Evolutionary conservation across 2,888 invertebrate species (phyloP), one percentile per base, ranked within the genome.

Genomic region (Hypomecis punctinalis): DNA sequence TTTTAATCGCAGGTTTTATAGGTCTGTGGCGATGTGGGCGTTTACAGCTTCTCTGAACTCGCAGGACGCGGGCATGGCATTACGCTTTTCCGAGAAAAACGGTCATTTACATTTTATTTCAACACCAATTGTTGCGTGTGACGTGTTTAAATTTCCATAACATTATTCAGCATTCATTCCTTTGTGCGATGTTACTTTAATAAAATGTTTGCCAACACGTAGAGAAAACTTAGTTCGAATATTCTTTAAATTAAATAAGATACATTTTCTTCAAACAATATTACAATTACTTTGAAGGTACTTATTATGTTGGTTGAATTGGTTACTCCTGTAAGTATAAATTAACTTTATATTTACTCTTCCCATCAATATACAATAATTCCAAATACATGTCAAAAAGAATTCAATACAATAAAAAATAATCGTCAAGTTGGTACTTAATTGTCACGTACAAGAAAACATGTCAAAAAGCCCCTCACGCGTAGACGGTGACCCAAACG

Each of bases 21-120:
- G 64, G 73, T 69, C 69, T 74, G 70, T 69, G 70, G 73, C 67
- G 36, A 65, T 69, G 82, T 82, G 76, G 84, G 80, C 70, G 83
- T 77, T 81, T 80, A 84, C 80, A 82, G 79, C 76, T 81, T 82
- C 81, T 78, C 75, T 79, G 76, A 82, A 82, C 72, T 77, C 42
- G 75, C 73, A 74, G 75, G 72, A 76, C 73, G 70, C 70, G 71
- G 71, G 71, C 73, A 69, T 69, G 72, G 73, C 66, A 70, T 75
- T 74, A 70, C 67, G 67, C 79, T 70, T 71, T 87, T 83, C 83
- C 74, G 63, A 76, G 84, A 83, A 88, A 23, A 83, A 80, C 74
- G 78, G 78, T 80, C 78, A 81, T 83, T 82, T 80, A 71, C 67
- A 76, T 80, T 83, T 81, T 76, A 81, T 81, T 77, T 73, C 60